phyloP scores from a whole-genome alignment of 2,888 invertebrate species.

The Odontocolon sp. region DNA sequence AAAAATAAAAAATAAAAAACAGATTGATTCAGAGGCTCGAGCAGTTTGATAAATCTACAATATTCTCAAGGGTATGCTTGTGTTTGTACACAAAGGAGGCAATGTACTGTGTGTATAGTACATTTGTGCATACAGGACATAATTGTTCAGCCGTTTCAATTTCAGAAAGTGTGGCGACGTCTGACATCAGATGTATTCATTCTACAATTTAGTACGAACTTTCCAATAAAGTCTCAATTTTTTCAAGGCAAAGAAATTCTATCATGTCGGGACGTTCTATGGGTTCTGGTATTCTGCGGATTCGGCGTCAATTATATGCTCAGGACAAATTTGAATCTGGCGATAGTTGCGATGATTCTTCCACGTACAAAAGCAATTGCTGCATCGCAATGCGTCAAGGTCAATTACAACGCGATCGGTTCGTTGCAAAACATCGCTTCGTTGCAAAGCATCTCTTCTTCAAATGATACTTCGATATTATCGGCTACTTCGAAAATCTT shows the following conservation, averaged over 20 bases:
- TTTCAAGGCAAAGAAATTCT: conserved; percentile 70
- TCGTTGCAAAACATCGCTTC: neutral
- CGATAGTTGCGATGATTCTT: conserved; percentile 86
- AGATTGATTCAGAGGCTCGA: no score
- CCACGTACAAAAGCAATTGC: conserved; percentile 67
- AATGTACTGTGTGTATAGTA: no score
- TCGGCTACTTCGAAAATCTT: conserved; percentile 53
- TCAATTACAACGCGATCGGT: neutral
- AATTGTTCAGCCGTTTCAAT: conserved; percentile 15
- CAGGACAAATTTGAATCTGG: conserved; percentile 86
- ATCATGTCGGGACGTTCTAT: conserved; percentile 82
- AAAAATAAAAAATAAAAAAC: no score
- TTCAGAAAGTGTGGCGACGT: neutral
- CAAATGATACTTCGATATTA: conserved; percentile 33
- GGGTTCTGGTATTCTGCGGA: conserved; percentile 85
- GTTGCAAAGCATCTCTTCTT: conserved; percentile 11
- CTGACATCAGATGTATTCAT: neutral
- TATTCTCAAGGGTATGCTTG: no score
- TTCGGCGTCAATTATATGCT: conserved; percentile 88
- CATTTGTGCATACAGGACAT: conserved; percentile 14
- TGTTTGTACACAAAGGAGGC: neutral
- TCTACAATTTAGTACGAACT: neutral
- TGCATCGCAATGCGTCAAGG: conserved; percentile 67
- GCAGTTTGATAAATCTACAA: no score
- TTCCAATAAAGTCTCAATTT: neutral